A percentile compares a stretch with the other conserved stretches of the same genome.
These are phyloP conservation scores for Crocodylus rhombifer DNA, from an alignment of 2,797 vertebrate species.

Conservation along the genomic window DNA sequence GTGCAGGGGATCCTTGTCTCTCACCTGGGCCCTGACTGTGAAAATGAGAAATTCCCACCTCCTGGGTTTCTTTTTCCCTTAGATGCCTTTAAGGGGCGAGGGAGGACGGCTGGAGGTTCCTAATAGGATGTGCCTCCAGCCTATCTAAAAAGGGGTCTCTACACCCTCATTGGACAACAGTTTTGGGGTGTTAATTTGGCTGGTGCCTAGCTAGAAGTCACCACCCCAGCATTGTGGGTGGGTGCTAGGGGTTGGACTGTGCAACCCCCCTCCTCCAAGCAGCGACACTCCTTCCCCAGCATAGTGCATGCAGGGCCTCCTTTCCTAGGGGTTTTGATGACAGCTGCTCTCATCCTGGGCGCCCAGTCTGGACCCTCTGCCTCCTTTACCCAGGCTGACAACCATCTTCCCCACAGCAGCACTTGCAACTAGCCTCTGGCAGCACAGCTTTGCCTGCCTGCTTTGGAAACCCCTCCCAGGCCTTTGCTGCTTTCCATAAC, in stretches of 20 bases:
- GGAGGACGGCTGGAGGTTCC: neutral
- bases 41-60: constrained; percentile 22
- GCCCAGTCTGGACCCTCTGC: neutral
- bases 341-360: neutral
- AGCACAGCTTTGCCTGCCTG: no score
- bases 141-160: neutral
- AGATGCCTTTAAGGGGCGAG: neutral
- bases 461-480: no score
- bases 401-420: no score
- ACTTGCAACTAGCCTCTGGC: no score
- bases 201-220: no score
- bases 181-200: no score
- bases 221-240: no score
- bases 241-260: no score
- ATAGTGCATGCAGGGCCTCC: neutral
- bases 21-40: constrained; percentile 44
- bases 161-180: neutral
- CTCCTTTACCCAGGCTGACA: no score
- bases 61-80: neutral
- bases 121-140: neutral
- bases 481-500: no score
- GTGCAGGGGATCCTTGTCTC: constrained; percentile 8
- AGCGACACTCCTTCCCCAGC: neutral
- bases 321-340: neutral
- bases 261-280: neutral